Evolutionary conservation across 1,140 invertebrate genomes (phyloP).

Genomic region (Macrobrachium nipponense): DNA sequence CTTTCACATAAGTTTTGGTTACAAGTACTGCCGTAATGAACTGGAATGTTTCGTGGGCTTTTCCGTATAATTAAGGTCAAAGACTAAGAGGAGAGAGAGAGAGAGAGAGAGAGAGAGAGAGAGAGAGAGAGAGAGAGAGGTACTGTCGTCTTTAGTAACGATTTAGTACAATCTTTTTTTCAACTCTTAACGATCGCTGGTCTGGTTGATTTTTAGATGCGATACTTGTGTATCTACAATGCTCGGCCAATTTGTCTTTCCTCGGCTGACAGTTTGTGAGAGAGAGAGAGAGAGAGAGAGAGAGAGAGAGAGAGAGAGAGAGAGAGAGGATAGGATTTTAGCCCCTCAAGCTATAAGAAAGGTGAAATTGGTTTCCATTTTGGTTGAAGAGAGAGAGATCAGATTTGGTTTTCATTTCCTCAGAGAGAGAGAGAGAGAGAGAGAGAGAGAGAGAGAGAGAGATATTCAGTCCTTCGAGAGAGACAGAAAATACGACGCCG

Average conservation of each 20-base stretch:
- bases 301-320: constrained; percentile 3
- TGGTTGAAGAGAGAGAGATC: no score
- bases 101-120: constrained; percentile 14
- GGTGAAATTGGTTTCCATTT: no score
- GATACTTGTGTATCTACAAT: no score
- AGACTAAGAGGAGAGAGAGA: constrained; percentile 1
- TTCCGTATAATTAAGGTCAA: not conserved
- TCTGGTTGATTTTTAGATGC: no score
- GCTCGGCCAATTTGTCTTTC: no score
- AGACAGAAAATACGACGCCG: not conserved
- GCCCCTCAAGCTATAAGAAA: not conserved
- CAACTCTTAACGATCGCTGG: no score
- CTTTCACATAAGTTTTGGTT: no score
- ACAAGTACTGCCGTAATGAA: not conserved
- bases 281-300: constrained; percentile 8
- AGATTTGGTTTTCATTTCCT: no score
- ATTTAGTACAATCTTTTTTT: no score
- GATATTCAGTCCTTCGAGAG: not conserved
- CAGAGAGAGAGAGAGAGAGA: not conserved
- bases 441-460: not conserved
- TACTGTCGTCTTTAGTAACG: no score
- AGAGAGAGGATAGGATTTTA: not conserved
- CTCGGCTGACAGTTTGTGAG: not conserved
- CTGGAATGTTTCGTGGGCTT: not conserved
- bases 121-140: not conserved